Evolutionary conservation across 1,140 invertebrate species (phyloP).

Genomic region (Bombyx mori): DNA sequence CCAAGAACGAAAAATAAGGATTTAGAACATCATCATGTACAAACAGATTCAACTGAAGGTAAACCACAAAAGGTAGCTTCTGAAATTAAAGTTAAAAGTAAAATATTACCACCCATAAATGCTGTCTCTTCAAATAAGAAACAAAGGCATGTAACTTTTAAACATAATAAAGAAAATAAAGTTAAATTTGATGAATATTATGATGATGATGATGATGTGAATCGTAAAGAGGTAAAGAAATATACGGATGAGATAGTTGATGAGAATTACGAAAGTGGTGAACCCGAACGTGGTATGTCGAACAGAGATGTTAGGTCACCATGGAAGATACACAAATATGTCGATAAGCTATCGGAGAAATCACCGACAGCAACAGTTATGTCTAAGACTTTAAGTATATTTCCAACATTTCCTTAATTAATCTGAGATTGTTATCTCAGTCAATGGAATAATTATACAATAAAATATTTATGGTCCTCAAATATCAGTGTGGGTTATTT

Average conservation of each 20-base stretch:
- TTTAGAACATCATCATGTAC: no score
- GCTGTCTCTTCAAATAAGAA: slow-evolving; percentile 8
- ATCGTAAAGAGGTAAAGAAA: no score
- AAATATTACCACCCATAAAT: slow-evolving; percentile 5
- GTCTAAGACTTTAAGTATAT: slow-evolving; percentile 29
- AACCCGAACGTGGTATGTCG: slow-evolving; percentile 10
- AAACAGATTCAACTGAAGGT: not conserved
- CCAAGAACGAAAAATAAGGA: slow-evolving; percentile 30
- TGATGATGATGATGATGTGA: no score
- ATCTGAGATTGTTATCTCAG: no score
- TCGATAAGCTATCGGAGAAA: slow-evolving; percentile 31
- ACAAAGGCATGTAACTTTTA: slow-evolving; percentile 7
- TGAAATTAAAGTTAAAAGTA: slow-evolving; percentile 18
- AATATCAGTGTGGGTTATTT: no score
- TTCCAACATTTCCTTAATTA: slow-evolving; percentile 38
- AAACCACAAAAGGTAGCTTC: not conserved
- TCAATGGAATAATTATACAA: no score
- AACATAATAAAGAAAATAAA: slow-evolving; percentile 11
- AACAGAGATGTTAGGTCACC: slow-evolving; percentile 33
- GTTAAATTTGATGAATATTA: no score
- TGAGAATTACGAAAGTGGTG: slow-evolving; percentile 34
- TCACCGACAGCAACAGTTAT: slow-evolving; percentile 14
- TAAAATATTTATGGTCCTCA: no score
- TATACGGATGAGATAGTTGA: slow-evolving; percentile 13
- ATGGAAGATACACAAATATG: slow-evolving; percentile 22